phyloP scores from a whole-genome alignment of 2,113 vertebrate genomes.

The Azemiops feae region DNA sequence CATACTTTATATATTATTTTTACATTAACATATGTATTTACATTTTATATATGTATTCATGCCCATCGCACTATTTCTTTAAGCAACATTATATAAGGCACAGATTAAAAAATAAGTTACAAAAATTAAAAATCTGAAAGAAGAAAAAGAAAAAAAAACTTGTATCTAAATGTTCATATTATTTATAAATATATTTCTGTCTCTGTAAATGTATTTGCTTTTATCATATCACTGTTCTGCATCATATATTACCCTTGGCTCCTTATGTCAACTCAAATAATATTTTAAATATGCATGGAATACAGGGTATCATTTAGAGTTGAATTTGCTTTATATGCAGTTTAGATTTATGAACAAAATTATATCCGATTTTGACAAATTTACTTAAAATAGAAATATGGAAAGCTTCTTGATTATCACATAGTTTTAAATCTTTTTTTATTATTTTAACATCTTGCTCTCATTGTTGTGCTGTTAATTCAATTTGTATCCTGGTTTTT shows the following conservation, averaged over 20 bases:
- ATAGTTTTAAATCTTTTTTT: background rate
- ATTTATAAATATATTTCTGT: background rate
- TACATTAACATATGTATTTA: background rate
- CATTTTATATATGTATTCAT: background rate
- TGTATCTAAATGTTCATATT: background rate
- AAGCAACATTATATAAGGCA: background rate
- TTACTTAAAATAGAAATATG: background rate
- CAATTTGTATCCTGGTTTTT: background rate
- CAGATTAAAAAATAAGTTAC: background rate
- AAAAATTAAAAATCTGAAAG: background rate
- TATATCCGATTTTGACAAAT: background rate
- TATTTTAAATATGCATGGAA: background rate
- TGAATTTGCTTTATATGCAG: constrained; percentile 20
- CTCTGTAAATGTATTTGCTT: background rate
- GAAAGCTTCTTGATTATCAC: constrained; percentile 1
- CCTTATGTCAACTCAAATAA: background rate
- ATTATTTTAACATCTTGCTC: background rate
- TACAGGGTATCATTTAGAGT: background rate
- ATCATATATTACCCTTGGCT: background rate
- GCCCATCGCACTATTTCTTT: background rate
- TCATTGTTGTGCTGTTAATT: background rate
- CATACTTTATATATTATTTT: background rate
- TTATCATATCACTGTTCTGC: background rate
- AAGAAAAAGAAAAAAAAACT: background rate
- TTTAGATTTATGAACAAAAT: constrained; percentile 1